Base-by-base conservation (phyloP, 2,888 invertebrate genomes). In the Peribatodes rhomboidaria region DNA sequence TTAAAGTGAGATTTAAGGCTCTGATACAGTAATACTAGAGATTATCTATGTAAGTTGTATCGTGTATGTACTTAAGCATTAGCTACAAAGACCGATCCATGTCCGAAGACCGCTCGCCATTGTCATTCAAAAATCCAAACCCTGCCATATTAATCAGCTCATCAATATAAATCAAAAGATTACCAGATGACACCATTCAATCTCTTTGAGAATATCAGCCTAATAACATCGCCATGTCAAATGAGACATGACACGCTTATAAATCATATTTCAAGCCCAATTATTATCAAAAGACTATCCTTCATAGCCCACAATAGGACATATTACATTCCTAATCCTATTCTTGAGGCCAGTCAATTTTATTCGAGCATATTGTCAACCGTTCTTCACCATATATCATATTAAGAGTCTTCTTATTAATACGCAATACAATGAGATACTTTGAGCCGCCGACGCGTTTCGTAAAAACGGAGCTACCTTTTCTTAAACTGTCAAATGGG, bases 191-290 rank as follows among this genome's bases (percentile, higher is more conserved):
- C 84, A 83, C 81, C 80, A 77, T 80, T 82, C 82, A 82, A 83
- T 84, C 82, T 74, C 77, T 79, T 80, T 77, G 74, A 74, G 76
- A 76, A 80, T 80, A 80, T 77, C 77, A 67, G 73, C 77, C 73
- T 73, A 73, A 79, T 82, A 78, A 75, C 74, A 78, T 72, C 37
- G 53, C 55, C 49, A 44, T 68, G 70, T 67, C 74, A 33, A 59
- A 65, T 44, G 72, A 62, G 72, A 79, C 80, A 75, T 81, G 86
- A 87, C 87, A 83, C 67, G 77, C 79, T 61, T 84, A 84, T 91
- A 89, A 91, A 91, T 91, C 90, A 92, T 89, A 87, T 83, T 84
- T 80, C 86, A 83, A 84, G 80, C 81, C 79, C 87, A 88, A 89
- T 91, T 84, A 87, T 85, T 86, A 90, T 90, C 86, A 90, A 88